Percentiles rank a stretch among this genome's conserved stretches.
phyloP scores from a whole-genome alignment of 2,113 vertebrate species.

The Actenoides lindsayi region DNA sequence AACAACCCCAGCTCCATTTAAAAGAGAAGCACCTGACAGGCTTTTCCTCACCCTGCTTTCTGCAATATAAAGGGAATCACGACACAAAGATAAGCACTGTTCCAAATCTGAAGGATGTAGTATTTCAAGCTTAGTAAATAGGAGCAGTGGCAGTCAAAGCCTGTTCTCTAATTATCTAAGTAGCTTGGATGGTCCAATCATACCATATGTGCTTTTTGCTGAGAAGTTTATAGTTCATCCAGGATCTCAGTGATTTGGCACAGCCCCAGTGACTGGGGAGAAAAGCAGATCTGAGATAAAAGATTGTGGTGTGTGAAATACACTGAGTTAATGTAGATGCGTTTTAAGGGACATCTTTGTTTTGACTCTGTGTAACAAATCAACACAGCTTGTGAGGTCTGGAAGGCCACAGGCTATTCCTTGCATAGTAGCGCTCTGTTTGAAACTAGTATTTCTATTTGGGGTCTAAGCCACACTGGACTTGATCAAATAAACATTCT shows the following conservation, averaged over 20 bases:
- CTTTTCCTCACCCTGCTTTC: not conserved
- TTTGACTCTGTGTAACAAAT: constrained; percentile 33
- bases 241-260: not conserved
- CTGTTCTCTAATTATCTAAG: not conserved
- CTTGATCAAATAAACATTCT: constrained; percentile 55
- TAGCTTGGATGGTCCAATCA: not conserved
- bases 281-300: not conserved
- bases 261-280: not conserved
- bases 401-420: constrained; percentile 32
- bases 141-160: not conserved
- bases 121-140: not conserved
- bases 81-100: not conserved
- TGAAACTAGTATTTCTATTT: constrained; percentile 42
- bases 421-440: constrained; percentile 47
- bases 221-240: not conserved
- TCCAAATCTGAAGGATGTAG: not conserved
- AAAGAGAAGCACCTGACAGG: not conserved
- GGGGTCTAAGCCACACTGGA: constrained; percentile 50
- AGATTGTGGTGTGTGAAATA: not conserved
- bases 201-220: not conserved
- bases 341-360: constrained; percentile 30
- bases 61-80: not conserved
- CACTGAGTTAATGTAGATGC: not conserved
- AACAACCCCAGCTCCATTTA: not conserved
- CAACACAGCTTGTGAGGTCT: constrained; percentile 32